Percentiles rank a stretch among this genome's conserved stretches.
Conservation (phyloP, 2,888 invertebrate genomes). For the Trissolcus brochymenae region DNA sequence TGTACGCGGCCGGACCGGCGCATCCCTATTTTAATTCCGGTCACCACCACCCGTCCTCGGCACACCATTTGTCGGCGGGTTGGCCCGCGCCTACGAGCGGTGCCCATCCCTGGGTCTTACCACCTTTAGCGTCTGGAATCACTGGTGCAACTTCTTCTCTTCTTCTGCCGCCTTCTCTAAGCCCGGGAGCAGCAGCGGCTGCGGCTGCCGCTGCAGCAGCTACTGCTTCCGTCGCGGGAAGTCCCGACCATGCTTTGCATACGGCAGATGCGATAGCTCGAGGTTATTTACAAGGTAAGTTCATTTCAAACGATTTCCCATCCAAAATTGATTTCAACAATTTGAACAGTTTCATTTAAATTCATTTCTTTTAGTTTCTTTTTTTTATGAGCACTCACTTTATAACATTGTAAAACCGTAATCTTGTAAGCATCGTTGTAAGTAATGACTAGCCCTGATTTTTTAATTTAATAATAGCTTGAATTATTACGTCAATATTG, state of each 20-base stretch:
- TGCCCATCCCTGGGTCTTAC: constrained; percentile 72
- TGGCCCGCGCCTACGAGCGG: constrained; percentile 67
- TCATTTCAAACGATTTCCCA: no score
- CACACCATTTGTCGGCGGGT: constrained; percentile 80
- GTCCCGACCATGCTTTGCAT: constrained; percentile 80
- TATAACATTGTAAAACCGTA: background rate
- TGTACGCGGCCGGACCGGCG: constrained; percentile 82
- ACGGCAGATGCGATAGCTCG: constrained; percentile 73
- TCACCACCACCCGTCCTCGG: constrained; percentile 78
- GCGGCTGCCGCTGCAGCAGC: constrained; percentile 78
- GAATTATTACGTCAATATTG: no score
- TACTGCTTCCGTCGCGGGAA: constrained; percentile 75
- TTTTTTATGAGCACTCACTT: background rate
- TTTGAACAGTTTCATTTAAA: no score
- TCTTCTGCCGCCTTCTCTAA: constrained; percentile 76
- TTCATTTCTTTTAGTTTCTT: background rate
- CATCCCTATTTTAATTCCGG: constrained; percentile 83
- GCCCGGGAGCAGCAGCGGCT: constrained; percentile 78
- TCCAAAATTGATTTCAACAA: no score
- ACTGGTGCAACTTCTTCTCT: constrained; percentile 78
- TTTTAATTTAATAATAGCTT: no score
- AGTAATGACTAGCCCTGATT: no score
- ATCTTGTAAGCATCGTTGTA: no score
- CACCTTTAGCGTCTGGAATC: constrained; percentile 70
- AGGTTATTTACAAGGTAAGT: constrained; percentile 71